Evolutionary conservation across 2,797 vertebrate genomes (phyloP).

Genomic region (Etheostoma nigrum): DNA sequence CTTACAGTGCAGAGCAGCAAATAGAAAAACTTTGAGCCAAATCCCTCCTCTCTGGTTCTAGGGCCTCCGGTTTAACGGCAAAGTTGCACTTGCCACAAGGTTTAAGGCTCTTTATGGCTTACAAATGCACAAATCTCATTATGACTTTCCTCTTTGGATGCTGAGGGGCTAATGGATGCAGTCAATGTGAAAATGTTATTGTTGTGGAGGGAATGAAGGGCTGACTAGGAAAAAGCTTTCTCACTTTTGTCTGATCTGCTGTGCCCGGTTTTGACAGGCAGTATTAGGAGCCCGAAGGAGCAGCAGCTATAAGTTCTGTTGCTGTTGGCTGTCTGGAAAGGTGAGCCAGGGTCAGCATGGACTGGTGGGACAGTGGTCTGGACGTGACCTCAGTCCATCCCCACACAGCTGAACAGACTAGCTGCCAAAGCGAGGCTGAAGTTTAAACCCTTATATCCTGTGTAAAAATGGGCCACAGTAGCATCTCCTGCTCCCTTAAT

Average conservation of each 20-base stretch:
- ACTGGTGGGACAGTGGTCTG: slow-evolving; percentile 56
- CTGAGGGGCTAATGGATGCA: slow-evolving; percentile 49
- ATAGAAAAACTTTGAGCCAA: slow-evolving; percentile 76
- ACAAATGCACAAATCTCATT: slow-evolving; percentile 73
- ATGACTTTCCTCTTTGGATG: slow-evolving; percentile 61
- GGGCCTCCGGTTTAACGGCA: slow-evolving; percentile 64
- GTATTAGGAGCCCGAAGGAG: slow-evolving; percentile 10
- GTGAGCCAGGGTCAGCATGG: slow-evolving; percentile 52
- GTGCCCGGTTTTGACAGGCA: not conserved
- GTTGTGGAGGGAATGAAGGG: slow-evolving; percentile 42
- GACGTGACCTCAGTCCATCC: slow-evolving; percentile 53
- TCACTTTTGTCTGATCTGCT: slow-evolving; percentile 28
- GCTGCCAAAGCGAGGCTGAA: slow-evolving; percentile 54
- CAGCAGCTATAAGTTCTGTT: slow-evolving; percentile 43
- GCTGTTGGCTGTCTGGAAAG: slow-evolving; percentile 47
- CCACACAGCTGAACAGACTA: slow-evolving; percentile 61
- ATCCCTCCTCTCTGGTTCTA: slow-evolving; percentile 74
- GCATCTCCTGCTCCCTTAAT: slow-evolving; percentile 48
- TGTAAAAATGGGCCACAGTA: slow-evolving; percentile 34
- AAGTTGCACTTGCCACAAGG: slow-evolving; percentile 71
- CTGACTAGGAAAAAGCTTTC: slow-evolving; percentile 28
- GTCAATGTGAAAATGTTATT: slow-evolving; percentile 67
- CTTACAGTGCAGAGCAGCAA: slow-evolving; percentile 64
- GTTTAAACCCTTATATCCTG: slow-evolving; percentile 53
- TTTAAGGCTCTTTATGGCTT: slow-evolving; percentile 73